These are phyloP conservation scores for Megalopta genalis DNA, from an alignment of 1,140 invertebrate genomes.

Conservation along the genomic window DNA sequence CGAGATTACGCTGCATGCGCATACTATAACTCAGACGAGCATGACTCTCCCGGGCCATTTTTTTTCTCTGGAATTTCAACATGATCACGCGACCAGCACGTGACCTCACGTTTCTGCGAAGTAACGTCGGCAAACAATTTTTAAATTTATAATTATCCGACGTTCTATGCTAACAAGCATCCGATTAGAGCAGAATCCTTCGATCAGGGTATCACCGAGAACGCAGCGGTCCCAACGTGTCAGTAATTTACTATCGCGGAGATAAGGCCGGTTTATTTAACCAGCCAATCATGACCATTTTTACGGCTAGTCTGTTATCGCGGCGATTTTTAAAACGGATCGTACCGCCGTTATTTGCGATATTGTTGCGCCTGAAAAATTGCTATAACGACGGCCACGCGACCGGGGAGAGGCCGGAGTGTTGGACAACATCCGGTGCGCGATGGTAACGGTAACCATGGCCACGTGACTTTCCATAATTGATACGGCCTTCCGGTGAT, in stretches of 20 bases:
- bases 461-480: constrained; percentile 1
- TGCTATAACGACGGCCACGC: background rate
- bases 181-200: too few relatives aligned
- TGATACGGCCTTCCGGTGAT: background rate
- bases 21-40: background rate
- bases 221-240: background rate
- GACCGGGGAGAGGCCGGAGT: background rate
- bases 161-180: too few relatives aligned
- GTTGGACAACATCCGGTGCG: background rate
- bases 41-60: background rate
- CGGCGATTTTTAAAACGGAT: background rate
- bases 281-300: too few relatives aligned
- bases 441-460: background rate
- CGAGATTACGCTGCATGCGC: background rate
- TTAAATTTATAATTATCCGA: too few relatives aligned
- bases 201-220: background rate
- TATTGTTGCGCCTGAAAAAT: background rate
- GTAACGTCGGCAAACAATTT: too few relatives aligned
- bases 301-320: background rate
- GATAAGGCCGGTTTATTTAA: background rate
- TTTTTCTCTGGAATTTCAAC: background rate
- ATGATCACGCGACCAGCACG: constrained; percentile 15
- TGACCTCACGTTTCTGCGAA: background rate
- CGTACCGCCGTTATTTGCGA: too few relatives aligned
- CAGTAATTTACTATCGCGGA: background rate